Percentiles rank a stretch among this genome's conserved stretches.
phyloP scores from a whole-genome alignment of 2,797 vertebrate species.

The Phrynocephalus vlangalii region DNA sequence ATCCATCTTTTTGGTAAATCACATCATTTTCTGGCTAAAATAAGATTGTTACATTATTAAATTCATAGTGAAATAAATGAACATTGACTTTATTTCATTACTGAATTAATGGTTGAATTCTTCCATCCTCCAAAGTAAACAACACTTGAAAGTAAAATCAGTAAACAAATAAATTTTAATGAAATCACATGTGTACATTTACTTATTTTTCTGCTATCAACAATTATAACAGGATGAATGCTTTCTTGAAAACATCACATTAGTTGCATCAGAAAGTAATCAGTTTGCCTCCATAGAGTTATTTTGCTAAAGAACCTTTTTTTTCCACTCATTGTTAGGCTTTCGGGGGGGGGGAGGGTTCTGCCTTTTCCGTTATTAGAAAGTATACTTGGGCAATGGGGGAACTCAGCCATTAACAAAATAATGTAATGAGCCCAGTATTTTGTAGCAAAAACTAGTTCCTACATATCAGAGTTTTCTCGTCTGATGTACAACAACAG shows the following conservation, averaged over 20 bases:
- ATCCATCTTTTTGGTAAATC: conserved; percentile 69
- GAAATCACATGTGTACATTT: conserved; percentile 47
- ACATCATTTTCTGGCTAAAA: conserved; percentile 63
- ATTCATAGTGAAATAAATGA: conserved; percentile 39
- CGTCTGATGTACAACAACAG: no score
- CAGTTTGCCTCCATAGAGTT: neutral
- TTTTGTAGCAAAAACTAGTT: conserved; percentile 14
- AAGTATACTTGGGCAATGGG: conserved; percentile 57
- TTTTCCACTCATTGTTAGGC: conserved; percentile 11
- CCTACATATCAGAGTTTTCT: neutral
- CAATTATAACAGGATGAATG: conserved; percentile 59
- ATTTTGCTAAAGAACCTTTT: conserved; percentile 4
- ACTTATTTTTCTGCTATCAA: conserved; percentile 54
- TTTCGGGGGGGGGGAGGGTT: conserved; percentile 9
- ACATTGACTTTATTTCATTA: conserved; percentile 50
- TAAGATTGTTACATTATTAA: conserved; percentile 63
- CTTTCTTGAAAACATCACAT: conserved; percentile 57
- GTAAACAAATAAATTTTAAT: conserved; percentile 70
- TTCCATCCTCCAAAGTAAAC: conserved; percentile 63
- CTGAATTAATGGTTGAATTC: conserved; percentile 68
- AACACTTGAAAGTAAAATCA: conserved; percentile 61
- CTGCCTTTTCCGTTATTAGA: conserved; percentile 41
- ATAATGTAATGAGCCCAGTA: conserved; percentile 47
- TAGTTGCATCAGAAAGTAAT: conserved; percentile 50
- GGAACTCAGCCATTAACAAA: conserved; percentile 66